phyloP scores from a whole-genome alignment of 1,140 invertebrate species.

The Thaumatotibia leucotreta region DNA sequence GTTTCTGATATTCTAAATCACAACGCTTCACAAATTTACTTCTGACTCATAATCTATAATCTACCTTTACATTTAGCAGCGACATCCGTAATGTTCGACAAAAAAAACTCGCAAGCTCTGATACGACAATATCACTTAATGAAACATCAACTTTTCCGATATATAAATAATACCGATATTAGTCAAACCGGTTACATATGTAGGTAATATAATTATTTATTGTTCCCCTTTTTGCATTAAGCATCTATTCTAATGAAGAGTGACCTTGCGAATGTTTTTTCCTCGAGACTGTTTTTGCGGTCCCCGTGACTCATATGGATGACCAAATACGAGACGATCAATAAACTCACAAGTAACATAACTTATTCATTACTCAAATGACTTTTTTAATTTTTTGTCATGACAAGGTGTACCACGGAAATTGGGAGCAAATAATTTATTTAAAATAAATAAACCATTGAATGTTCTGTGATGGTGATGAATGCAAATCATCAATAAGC shows the following conservation, averaged over 20 bases:
- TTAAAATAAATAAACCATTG: too few species aligned
- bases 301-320: background rate
- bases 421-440: too few species aligned
- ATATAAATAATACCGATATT: background rate
- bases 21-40: too few species aligned
- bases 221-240: background rate
- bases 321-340: background rate
- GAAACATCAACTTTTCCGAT: background rate
- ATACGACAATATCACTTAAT: background rate
- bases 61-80: background rate
- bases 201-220: background rate
- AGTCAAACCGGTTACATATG: background rate
- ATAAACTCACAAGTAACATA: background rate
- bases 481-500: too few species aligned
- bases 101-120: background rate
- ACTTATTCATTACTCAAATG: background rate
- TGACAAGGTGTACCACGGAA: too few species aligned
- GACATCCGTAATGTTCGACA: background rate
- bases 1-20: background rate
- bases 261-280: slow-evolving; percentile 4
- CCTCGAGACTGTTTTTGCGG: background rate
- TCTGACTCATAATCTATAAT: too few species aligned
- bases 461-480: too few species aligned
- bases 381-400: too few species aligned
- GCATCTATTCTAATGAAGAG: background rate